Conservation (phyloP, 2,888 invertebrate species). For the Heliconius hortense region DNA sequence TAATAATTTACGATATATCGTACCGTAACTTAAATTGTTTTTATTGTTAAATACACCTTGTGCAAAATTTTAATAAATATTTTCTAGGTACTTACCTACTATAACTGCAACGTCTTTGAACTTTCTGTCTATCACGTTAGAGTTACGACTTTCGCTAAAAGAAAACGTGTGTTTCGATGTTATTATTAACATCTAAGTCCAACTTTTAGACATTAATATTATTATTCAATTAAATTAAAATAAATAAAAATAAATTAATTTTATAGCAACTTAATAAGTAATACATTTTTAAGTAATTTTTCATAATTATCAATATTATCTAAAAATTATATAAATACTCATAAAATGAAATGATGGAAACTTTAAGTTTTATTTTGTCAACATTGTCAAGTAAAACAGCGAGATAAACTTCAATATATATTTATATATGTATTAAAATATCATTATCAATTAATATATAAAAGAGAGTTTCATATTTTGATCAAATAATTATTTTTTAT, state of each 20-base stretch:
- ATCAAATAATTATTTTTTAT: neutral
- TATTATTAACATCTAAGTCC: too few relatives aligned
- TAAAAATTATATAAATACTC: slow-evolving; percentile 3
- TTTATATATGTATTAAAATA: neutral
- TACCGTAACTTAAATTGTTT: neutral
- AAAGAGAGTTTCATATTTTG: neutral
- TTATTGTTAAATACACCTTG: neutral
- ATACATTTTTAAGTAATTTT: too few relatives aligned
- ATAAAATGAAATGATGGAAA: neutral
- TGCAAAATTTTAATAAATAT: too few relatives aligned
- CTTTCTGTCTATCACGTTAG: too few relatives aligned
- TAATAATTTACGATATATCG: neutral
- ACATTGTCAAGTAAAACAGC: neutral
- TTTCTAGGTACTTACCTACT: too few relatives aligned
- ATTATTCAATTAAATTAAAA: too few relatives aligned
- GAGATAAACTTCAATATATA: neutral
- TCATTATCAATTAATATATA: neutral
- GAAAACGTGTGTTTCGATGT: too few relatives aligned
- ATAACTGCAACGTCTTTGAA: too few relatives aligned
- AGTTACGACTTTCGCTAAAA: too few relatives aligned
- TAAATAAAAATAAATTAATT: too few relatives aligned
- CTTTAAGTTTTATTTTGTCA: neutral
- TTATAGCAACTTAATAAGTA: too few relatives aligned
- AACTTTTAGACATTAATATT: too few relatives aligned
- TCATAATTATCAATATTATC: neutral